Percentiles rank a stretch among this genome's conserved stretches.
Conservation (phyloP, 2,113 vertebrate species). For the Oncorhynchus gorbuscha region DNA sequence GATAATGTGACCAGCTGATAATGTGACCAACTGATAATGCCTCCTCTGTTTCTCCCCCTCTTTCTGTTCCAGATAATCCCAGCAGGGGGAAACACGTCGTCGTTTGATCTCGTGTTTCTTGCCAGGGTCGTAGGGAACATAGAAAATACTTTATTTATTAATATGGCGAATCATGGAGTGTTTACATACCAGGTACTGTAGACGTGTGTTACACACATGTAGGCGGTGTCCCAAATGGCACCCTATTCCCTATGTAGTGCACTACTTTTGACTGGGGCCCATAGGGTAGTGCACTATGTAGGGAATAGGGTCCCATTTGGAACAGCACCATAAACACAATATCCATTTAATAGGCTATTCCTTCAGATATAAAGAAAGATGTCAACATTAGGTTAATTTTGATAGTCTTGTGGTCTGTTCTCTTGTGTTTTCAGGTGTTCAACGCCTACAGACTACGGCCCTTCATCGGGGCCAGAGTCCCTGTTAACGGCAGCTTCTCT, state of each 20-base stretch:
- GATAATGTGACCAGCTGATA: too few relatives aligned
- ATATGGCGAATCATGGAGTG: slow-evolving; percentile 97
- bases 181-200: slow-evolving; percentile 98
- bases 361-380: neutral
- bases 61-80: slow-evolving; percentile 88
- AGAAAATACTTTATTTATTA: slow-evolving; percentile 99
- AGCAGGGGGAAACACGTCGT: slow-evolving; percentile 97
- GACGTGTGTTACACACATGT: neutral
- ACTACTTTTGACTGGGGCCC: too few relatives aligned
- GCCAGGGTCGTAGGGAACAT: slow-evolving; percentile 97
- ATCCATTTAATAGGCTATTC: too few relatives aligned
- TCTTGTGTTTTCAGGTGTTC: slow-evolving; percentile 81
- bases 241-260: too few relatives aligned
- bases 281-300: too few relatives aligned
- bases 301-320: too few relatives aligned
- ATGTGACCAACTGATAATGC: too few relatives aligned
- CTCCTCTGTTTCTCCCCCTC: slow-evolving; percentile 16
- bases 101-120: slow-evolving; percentile 98
- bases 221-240: neutral
- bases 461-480: slow-evolving; percentile 95
- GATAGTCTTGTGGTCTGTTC: neutral
- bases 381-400: neutral
- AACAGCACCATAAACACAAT: too few relatives aligned
- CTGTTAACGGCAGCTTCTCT: slow-evolving; percentile 98
- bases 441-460: slow-evolving; percentile 96